Evolutionary conservation across 1,140 invertebrate genomes (phyloP).

Genomic region (Platyscapa corneri): DNA sequence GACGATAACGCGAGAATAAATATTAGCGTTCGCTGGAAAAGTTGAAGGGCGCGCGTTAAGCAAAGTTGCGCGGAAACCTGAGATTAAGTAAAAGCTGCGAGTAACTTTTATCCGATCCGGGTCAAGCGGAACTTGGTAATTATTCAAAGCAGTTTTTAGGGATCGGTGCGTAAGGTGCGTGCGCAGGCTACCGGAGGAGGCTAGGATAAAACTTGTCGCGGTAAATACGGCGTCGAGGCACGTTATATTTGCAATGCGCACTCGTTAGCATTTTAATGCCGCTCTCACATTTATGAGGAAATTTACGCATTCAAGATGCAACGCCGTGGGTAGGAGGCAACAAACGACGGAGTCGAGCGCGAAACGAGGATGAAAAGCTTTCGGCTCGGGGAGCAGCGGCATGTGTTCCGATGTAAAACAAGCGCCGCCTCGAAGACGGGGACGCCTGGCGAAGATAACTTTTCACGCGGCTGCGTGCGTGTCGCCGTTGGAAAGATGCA

Average conservation of each 20-base stretch:
- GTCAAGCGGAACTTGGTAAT: neutral
- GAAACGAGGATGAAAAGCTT: neutral
- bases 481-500: conserved; percentile 16
- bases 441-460: conserved; percentile 4
- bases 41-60: no score
- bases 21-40: no score
- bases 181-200: no score
- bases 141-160: neutral
- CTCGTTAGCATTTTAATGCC: neutral
- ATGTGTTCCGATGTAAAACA: neutral
- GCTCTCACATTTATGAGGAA: neutral
- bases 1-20: no score
- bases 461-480: neutral
- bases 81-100: neutral
- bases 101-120: neutral
- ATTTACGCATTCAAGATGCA: neutral
- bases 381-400: neutral
- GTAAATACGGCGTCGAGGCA: neutral
- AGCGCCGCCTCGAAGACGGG: neutral
- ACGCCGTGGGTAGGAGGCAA: neutral
- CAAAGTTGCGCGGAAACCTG: no score
- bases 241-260: neutral
- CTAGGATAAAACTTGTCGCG: neutral
- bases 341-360: neutral
- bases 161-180: neutral